A percentile compares a stretch with the other conserved stretches of the same genome.
These are phyloP conservation scores for Cephus rjabovi DNA, from an alignment of 2,888 invertebrate genomes.

Conservation along the genomic window DNA sequence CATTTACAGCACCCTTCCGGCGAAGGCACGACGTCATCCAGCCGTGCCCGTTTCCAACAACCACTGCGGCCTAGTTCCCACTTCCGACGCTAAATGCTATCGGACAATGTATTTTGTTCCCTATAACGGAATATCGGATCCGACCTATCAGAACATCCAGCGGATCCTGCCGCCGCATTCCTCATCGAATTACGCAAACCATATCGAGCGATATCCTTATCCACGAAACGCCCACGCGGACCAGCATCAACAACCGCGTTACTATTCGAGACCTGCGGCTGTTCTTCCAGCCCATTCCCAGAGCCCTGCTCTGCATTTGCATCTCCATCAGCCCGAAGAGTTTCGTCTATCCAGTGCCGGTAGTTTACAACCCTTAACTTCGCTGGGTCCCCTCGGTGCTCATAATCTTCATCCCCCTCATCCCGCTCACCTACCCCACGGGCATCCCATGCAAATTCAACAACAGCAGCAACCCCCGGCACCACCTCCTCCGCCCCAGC, in stretches of 20 bases:
- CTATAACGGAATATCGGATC: slow-evolving; percentile 59
- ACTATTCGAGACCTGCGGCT: slow-evolving; percentile 48
- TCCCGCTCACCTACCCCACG: slow-evolving; percentile 30
- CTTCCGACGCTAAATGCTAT: slow-evolving; percentile 54
- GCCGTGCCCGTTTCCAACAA: slow-evolving; percentile 42
- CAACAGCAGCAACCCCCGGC: slow-evolving; percentile 41
- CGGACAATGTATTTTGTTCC: slow-evolving; percentile 64
- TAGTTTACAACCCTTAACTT: slow-evolving; percentile 19
- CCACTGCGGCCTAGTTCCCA: slow-evolving; percentile 40
- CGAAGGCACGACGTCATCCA: slow-evolving; percentile 25
- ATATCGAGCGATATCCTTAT: slow-evolving; percentile 62
- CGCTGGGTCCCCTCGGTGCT: slow-evolving; percentile 11
- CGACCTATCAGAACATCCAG: slow-evolving; percentile 63
- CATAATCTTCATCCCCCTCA: slow-evolving; percentile 8
- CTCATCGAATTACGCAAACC: slow-evolving; percentile 56
- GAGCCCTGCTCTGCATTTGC: slow-evolving; percentile 56
- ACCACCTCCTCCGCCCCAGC: slow-evolving; percentile 51
- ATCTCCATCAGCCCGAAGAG: slow-evolving; percentile 49
- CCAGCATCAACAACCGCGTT: slow-evolving; percentile 36
- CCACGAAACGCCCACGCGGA: slow-evolving; percentile 40
- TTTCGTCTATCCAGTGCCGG: slow-evolving; percentile 16
- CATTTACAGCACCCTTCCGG: slow-evolving; percentile 46
- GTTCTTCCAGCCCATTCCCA: slow-evolving; percentile 29
- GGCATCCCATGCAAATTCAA: slow-evolving; percentile 44
- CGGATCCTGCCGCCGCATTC: slow-evolving; percentile 55